These are phyloP conservation scores for Prunella fulvescens DNA, from an alignment of 2,113 vertebrate species.

Conservation along the genomic window DNA sequence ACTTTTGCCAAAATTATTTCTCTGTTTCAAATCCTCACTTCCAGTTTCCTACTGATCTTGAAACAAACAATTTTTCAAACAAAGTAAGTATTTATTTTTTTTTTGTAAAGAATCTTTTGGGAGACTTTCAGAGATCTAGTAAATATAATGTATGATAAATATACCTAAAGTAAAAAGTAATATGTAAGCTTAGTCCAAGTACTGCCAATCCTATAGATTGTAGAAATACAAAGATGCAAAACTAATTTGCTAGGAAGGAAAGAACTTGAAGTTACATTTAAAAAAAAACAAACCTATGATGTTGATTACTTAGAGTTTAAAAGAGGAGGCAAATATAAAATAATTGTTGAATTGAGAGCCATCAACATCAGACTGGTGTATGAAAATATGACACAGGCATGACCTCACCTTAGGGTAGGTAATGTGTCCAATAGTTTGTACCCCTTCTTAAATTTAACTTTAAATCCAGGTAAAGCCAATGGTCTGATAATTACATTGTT, in stretches of 20 bases:
- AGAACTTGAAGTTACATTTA: background rate
- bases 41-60: background rate
- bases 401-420: background rate
- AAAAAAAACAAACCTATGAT: background rate
- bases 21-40: background rate
- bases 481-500: background rate
- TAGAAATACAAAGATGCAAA: background rate
- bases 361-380: background rate
- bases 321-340: background rate
- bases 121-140: background rate
- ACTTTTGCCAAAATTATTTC: background rate
- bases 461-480: background rate
- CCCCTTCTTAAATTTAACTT: background rate
- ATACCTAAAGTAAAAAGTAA: background rate
- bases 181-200: background rate
- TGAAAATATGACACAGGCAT: background rate
- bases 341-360: background rate
- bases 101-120: background rate
- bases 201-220: background rate
- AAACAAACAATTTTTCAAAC: background rate
- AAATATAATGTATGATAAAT: background rate
- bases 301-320: background rate
- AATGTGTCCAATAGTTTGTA: background rate
- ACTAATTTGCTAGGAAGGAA: background rate
- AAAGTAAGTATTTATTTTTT: background rate